These are phyloP conservation scores for Drosophila orena DNA, from an alignment of 1,140 invertebrate genomes.

Conservation along the genomic window DNA sequence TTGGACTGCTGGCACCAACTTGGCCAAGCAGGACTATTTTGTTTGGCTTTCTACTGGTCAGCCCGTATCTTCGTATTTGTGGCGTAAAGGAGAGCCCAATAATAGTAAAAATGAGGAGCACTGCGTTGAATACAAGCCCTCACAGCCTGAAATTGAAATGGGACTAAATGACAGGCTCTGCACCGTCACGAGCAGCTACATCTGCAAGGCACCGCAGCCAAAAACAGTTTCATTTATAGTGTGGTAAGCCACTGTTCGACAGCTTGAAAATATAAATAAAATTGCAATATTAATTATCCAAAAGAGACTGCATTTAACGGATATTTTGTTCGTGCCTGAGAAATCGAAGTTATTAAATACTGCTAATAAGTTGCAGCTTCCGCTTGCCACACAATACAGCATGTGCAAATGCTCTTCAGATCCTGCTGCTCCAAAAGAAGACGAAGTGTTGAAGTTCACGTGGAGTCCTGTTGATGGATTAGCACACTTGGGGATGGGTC, in stretches of 20 bases:
- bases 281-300: too few relatives aligned
- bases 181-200: rapidly evolving
- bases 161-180: neutral
- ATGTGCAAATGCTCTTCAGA: constrained; percentile 2
- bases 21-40: neutral
- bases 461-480: constrained; percentile 63
- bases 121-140: neutral
- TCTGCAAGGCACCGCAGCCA: too few relatives aligned
- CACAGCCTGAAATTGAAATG: too few relatives aligned
- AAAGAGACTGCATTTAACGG: neutral
- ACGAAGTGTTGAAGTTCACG: constrained; percentile 46
- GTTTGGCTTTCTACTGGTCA: neutral
- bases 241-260: neutral
- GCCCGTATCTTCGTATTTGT: neutral
- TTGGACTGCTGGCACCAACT: neutral
- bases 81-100: neutral
- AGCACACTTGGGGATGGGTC: constrained; percentile 54
- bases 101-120: neutral
- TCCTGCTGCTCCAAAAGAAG: constrained; percentile 6
- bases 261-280: too few relatives aligned
- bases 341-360: constrained; percentile 28
- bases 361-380: constrained; percentile 53
- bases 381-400: neutral
- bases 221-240: neutral
- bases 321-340: neutral